Percentiles rank a stretch among this genome's conserved stretches.
Evolutionary conservation across 2,797 vertebrate genomes (phyloP).

Genomic region (Falco novaeseelandiae): DNA sequence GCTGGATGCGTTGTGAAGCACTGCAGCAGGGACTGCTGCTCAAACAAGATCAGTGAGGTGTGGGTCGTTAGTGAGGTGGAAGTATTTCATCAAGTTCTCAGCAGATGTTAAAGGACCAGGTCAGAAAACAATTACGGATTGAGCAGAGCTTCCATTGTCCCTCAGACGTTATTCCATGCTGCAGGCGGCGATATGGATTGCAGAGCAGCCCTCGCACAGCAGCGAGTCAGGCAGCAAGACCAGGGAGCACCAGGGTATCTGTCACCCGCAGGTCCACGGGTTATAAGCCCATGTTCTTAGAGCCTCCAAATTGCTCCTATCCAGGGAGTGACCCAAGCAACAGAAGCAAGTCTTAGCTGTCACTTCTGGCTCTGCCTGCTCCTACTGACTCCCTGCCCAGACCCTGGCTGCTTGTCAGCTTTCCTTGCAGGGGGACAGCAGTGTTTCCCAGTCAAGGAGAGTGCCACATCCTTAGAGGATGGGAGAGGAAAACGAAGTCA

Average conservation of each 20-base stretch:
- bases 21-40: neutral
- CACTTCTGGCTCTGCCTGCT: neutral
- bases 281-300: accelerated
- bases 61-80: neutral
- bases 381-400: too few species aligned
- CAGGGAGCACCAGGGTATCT: accelerated
- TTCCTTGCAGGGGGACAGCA: neutral
- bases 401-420: neutral
- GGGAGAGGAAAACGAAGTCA: neutral
- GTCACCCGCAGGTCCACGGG: neutral
- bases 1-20: neutral
- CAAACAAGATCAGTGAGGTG: neutral
- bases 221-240: neutral
- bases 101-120: neutral
- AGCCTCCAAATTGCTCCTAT: neutral
- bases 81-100: neutral
- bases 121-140: neutral
- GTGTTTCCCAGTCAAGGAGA: accelerated
- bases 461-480: neutral
- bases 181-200: neutral
- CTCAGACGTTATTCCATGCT: neutral
- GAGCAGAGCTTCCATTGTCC: neutral
- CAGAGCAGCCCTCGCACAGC: neutral
- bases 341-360: neutral
- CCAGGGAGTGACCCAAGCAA: neutral